Conservation (phyloP, 2,797 vertebrate genomes). For the Anguilla megastoma region DNA sequence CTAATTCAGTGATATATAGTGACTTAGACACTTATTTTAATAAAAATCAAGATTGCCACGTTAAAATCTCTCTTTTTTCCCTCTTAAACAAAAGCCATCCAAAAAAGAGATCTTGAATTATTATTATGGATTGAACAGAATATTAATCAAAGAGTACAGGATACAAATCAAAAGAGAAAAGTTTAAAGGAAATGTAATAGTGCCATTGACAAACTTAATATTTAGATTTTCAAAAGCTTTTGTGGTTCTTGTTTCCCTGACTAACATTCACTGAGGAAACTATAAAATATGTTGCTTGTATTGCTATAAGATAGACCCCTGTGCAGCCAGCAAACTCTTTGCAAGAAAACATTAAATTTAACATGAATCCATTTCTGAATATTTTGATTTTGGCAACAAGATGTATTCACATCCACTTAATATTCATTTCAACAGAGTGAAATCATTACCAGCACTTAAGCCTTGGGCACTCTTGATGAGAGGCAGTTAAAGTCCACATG, state of each 20-base stretch:
- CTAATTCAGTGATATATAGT: no score
- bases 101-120: slow-evolving; percentile 55
- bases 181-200: background rate
- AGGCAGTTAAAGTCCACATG: background rate
- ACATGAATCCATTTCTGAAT: background rate
- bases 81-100: slow-evolving; percentile 46
- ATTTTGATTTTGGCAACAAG: background rate
- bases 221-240: background rate
- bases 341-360: background rate
- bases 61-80: slow-evolving; percentile 18
- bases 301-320: slow-evolving; percentile 26
- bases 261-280: background rate
- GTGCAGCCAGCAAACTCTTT: background rate
- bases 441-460: background rate
- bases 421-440: background rate
- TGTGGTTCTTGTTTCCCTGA: background rate
- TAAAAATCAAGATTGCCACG: no score
- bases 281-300: background rate
- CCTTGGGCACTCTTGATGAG: background rate
- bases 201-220: background rate
- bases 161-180: slow-evolving; percentile 50
- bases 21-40: no score
- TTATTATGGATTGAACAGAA: slow-evolving; percentile 65
- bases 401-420: background rate
- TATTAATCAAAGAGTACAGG: slow-evolving; percentile 65